Evolutionary conservation across 2,797 vertebrate genomes (phyloP).

Genomic region (Typhlichthys eigenmanni): DNA sequence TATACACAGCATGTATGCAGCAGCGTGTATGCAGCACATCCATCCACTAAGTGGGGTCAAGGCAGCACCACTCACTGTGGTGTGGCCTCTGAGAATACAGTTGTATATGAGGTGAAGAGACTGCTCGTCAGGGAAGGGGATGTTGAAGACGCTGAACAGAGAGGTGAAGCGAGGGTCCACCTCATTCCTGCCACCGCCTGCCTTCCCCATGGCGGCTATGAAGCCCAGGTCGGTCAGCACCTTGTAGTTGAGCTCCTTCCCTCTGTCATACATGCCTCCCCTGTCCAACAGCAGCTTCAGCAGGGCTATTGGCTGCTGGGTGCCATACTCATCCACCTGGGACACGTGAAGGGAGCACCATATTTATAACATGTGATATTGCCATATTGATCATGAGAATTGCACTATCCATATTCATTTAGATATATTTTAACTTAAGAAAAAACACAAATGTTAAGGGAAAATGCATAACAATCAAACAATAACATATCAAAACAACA

Average conservation of each 20-base stretch:
- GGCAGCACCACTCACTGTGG: constrained; percentile 73
- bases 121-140: constrained; percentile 86
- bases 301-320: constrained; percentile 94
- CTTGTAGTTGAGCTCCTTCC: constrained; percentile 92
- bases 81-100: constrained; percentile 91
- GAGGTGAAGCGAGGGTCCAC: constrained; percentile 92
- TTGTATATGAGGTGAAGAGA: constrained; percentile 88
- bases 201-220: constrained; percentile 94
- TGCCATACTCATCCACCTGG: constrained; percentile 94
- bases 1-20: no score
- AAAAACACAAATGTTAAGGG: no score
- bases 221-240: constrained; percentile 90
- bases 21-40: no score
- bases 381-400: no score
- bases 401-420: no score
- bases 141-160: constrained; percentile 91
- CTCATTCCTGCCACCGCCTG: constrained; percentile 93
- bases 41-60: no score
- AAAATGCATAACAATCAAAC: no score
- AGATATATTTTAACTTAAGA: no score
- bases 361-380: no score
- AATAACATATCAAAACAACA: no score
- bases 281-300: constrained; percentile 90
- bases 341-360: constrained; percentile 4
- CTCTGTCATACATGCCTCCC: constrained; percentile 89